Base-by-base conservation (phyloP, 2,888 invertebrate genomes). In the Dendrolimus pini region DNA sequence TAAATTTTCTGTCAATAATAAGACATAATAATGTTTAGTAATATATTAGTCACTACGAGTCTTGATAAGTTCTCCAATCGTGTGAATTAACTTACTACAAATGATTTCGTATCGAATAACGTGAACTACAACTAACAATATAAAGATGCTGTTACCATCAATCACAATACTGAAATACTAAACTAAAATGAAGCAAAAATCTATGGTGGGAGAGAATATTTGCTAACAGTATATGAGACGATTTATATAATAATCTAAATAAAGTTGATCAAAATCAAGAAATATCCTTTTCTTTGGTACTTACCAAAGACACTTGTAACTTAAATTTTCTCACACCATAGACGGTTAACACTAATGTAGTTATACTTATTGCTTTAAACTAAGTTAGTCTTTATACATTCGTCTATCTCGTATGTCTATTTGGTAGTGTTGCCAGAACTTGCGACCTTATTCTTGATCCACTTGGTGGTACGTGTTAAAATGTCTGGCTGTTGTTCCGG, bases 381-480 rank as follows among this genome's bases (percentile, higher is more conserved):
- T 30, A 30, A 30, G 18, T 30, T 30, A 30, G 30, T 30, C 30
- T 30, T 30, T 30, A 2, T 30, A 30, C 30, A 30, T 30, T 30
- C 30, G 30, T 56, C 14, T 59, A 61, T 54, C 59, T 63, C 18
- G 47, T 41, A 53, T 56, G 64, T 68, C 68, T 82, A 85, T 65
- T 83, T 84, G 55, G 83, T 83, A 58, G 70, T 65, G 66, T 85
- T 83, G 47, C 72, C 75, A 2, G 72, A 70, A 54, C 62, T 75
- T 64, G 67, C 70, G 54, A 89, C 89, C 70, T 84, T 87, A 64
- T 81, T 83, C 69, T 89, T 89, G 62, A 90, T 78, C 90, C 90
- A 91, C 57, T 84, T 87, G 68, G 76, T 89, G 58, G 90, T 91
- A 59, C 89, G 83, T 0, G 87, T 83, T 1, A 91, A 67, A 42